Evolutionary conservation across 2,888 invertebrate species (phyloP), one percentile per base, ranked within the genome.

Genomic region (Carabus problematicus): DNA sequence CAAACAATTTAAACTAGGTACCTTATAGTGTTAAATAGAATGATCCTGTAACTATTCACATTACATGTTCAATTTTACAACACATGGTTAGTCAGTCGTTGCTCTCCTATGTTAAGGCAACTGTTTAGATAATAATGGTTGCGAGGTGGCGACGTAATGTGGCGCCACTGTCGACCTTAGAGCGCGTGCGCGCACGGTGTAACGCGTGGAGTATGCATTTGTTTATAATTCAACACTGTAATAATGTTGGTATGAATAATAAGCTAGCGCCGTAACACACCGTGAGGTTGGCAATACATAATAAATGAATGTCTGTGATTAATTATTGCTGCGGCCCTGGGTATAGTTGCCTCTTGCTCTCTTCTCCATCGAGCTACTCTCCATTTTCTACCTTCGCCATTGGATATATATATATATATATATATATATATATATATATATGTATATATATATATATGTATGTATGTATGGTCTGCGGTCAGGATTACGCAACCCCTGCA

Each of bases 191-290:
- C 49, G 14, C 8, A 49, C 49, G 49, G 14, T 18, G 49, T 16
- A 8, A 8, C 12, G 45, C 8, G 49, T 9, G 8, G n/a, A 49
- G 8, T 49, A n/a, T 14, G 49, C 49, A 49, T 49, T 49, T 18
- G 12, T 79, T 73, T 78, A 79, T 79, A 78, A 80, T 80, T 80
- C 77, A 80, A 70, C 71, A 71, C 75, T 72, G 78, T 78, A 80
- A 80, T 81, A 80, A 81, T 80, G 80, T 78, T 75, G 79, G 77
- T 80, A 80, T 81, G 81, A 81, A 81, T 81, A 80, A 81, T 81
- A 80, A 79, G 78, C 76, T 75, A 76, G 75, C 75, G 12, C 39
- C 77, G 79, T 79, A 75, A 78, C 77, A 77, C 77, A 77, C 77
- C 77, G 77, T 77, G 77, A 79, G 79, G 78, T 76, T 76, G 74